A percentile compares a stretch with the other conserved stretches of the same genome.
phyloP scores from a whole-genome alignment of 2,888 invertebrate species.

The Yponomeuta plumbellus region DNA sequence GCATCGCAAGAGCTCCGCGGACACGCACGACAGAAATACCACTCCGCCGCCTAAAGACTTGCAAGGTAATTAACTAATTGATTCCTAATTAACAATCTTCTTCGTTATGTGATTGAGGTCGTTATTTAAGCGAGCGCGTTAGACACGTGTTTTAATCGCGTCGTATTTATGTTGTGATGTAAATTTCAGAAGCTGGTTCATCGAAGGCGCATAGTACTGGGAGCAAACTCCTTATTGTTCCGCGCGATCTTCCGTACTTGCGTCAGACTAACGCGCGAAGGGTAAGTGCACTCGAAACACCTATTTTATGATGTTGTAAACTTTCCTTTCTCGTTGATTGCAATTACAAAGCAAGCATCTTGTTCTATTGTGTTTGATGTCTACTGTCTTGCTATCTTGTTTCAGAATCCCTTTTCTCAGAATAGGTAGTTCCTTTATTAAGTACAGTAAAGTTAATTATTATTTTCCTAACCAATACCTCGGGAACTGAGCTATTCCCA shows the following conservation, averaged over 20 bases:
- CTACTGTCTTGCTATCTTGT: too few relatives aligned
- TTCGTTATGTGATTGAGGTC: constrained; percentile 15
- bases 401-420: too few relatives aligned
- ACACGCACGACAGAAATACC: not conserved
- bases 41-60: constrained; percentile 41
- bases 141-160: constrained; percentile 7
- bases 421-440: too few relatives aligned
- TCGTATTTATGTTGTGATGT: not conserved
- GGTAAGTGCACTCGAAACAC: constrained; percentile 37
- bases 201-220: constrained; percentile 53
- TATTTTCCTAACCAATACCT: too few relatives aligned
- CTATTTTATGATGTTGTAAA: not conserved
- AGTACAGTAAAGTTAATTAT: too few relatives aligned
- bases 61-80: constrained; percentile 34
- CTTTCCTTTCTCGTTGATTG: constrained; percentile 19
- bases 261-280: constrained; percentile 73
- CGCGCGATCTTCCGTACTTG: constrained; percentile 68
- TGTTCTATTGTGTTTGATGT: too few relatives aligned
- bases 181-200: constrained; percentile 56
- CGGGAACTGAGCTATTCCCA: too few relatives aligned
- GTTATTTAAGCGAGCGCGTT: constrained; percentile 6
- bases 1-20: not conserved
- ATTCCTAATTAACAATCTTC: not conserved
- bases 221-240: constrained; percentile 67
- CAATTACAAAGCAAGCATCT: not conserved